These are phyloP conservation scores for Campoletis sonorensis DNA, from an alignment of 1,140 invertebrate species.

Conservation along the genomic window DNA sequence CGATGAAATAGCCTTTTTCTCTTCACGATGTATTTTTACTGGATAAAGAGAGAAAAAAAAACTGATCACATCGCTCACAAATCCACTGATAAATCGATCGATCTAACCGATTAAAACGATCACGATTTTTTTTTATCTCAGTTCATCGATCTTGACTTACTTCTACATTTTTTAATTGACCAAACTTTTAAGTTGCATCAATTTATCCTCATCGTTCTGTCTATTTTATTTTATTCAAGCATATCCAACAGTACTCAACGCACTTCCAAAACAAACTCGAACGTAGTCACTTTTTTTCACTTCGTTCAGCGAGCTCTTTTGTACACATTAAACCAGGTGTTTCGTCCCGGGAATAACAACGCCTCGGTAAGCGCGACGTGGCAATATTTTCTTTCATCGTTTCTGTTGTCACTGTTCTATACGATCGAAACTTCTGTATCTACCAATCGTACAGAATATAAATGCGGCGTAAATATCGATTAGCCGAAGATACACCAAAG, in stretches of 20 bases:
- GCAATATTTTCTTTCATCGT: slow-evolving; percentile 20
- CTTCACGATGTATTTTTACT: not conserved
- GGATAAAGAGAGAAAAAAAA: not conserved
- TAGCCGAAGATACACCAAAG: not conserved
- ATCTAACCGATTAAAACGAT: not conserved
- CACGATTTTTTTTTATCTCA: not conserved
- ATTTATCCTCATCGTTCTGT: not conserved
- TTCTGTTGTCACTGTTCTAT: not conserved
- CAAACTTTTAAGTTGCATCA: not conserved
- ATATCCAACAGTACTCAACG: no score
- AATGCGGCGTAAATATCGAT: not conserved
- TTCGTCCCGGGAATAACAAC: not conserved
- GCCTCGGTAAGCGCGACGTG: slow-evolving; percentile 4
- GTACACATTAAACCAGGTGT: slow-evolving; percentile 5
- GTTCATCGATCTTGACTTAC: not conserved
- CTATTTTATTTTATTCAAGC: not conserved
- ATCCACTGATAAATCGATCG: slow-evolving; percentile 11
- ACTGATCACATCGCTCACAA: not conserved
- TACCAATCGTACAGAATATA: not conserved
- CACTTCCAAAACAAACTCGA: not conserved
- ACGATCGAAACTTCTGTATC: not conserved
- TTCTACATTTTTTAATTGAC: not conserved
- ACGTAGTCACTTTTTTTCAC: not conserved
- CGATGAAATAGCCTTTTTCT: not conserved
- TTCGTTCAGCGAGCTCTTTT: not conserved